phyloP scores from a whole-genome alignment of 2,113 vertebrate genomes.

The Chamaetylas fuelleborni region DNA sequence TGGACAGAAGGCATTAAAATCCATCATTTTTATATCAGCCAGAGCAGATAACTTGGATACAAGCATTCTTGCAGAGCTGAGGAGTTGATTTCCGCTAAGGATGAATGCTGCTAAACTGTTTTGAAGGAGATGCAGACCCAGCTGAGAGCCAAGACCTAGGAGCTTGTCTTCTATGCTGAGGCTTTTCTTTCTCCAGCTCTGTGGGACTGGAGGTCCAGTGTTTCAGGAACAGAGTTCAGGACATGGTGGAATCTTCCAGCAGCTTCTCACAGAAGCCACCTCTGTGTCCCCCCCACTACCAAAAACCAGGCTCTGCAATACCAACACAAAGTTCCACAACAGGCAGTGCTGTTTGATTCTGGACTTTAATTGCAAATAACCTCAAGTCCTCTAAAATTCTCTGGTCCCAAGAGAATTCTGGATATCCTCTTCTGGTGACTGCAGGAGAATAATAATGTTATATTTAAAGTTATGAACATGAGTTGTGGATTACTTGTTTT shows the following conservation, averaged over 20 bases:
- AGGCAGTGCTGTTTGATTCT: background rate
- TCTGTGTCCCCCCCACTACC: accelerated
- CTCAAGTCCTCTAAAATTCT: background rate
- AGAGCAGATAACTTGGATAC: conserved; percentile 35
- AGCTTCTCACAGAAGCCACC: background rate
- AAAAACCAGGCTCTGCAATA: background rate
- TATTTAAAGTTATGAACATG: background rate
- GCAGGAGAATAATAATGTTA: background rate
- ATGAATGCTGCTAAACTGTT: conserved; percentile 20
- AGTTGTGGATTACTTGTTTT: background rate
- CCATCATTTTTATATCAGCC: conserved; percentile 28
- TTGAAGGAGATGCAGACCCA: background rate
- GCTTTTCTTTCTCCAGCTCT: background rate
- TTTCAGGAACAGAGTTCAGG: background rate
- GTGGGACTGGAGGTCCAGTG: background rate
- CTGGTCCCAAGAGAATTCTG: background rate
- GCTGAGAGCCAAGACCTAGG: background rate
- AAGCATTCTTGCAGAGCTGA: background rate
- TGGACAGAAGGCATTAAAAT: conserved; percentile 50
- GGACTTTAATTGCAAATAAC: background rate
- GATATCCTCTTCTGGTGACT: background rate
- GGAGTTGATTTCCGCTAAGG: conserved; percentile 17
- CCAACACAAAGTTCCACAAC: background rate
- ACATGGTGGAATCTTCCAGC: background rate
- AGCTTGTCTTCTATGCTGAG: background rate